Evolutionary conservation across 1,140 invertebrate species (phyloP).

Genomic region (Monomorium pharaonis): DNA sequence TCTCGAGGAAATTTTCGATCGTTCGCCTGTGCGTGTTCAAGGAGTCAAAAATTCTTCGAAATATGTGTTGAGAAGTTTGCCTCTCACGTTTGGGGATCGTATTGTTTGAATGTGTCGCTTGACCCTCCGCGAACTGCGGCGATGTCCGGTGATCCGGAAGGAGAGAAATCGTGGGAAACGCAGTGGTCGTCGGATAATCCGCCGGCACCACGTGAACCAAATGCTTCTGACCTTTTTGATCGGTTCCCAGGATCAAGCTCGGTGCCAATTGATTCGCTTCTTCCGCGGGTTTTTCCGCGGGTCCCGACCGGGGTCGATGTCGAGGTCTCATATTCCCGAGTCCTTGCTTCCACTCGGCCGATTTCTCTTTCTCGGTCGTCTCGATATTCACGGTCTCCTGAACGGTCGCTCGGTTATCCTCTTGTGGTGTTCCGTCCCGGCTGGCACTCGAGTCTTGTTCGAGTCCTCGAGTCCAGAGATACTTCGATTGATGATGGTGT

Average conservation of each 20-base stretch:
- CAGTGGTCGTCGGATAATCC: constrained; percentile 3
- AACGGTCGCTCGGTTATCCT: not conserved
- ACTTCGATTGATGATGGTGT: not conserved
- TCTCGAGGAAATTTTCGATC: constrained; percentile 71
- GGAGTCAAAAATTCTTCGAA: constrained; percentile 67
- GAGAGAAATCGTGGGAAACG: not conserved
- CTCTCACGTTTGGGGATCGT: constrained; percentile 19
- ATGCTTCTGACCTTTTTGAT: constrained; percentile 72
- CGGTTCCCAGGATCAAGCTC: constrained; percentile 71
- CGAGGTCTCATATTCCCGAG: not conserved
- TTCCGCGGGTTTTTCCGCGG: not conserved
- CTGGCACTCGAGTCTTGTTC: constrained; percentile 3
- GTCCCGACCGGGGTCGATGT: not conserved
- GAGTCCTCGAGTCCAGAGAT: constrained; percentile 9
- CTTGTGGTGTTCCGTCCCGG: not conserved
- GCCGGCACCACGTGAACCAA: constrained; percentile 72
- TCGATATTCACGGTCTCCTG: not conserved
- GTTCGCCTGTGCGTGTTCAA: constrained; percentile 62
- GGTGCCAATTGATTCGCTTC: constrained; percentile 33
- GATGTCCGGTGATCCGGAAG: not conserved
- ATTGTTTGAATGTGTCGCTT: not conserved
- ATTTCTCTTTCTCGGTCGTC: not conserved
- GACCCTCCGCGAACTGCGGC: not conserved
- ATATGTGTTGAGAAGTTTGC: constrained; percentile 60
- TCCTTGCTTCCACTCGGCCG: not conserved